Evolutionary conservation across 1,140 invertebrate genomes (phyloP).

Genomic region (Ganaspis sp.): DNA sequence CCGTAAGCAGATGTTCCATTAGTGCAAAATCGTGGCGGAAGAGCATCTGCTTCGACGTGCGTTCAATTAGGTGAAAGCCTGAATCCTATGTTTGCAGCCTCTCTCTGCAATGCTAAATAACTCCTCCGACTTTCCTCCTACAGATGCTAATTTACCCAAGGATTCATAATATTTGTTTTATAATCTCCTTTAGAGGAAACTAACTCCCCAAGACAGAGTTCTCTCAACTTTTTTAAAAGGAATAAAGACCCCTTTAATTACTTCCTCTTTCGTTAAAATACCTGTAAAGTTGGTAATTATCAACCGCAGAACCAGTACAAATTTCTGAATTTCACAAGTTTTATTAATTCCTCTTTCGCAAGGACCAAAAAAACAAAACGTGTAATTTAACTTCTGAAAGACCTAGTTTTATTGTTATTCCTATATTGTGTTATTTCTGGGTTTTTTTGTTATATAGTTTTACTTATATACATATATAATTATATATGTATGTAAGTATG

Average conservation of each 20-base stretch:
- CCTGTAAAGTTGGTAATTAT: background rate
- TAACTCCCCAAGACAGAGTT: background rate
- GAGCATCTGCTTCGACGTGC: conserved; percentile 30
- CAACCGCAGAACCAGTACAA: background rate
- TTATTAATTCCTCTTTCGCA: background rate
- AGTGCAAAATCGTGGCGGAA: conserved; percentile 23
- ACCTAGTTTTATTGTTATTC: conserved; percentile 1
- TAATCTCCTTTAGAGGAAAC: background rate
- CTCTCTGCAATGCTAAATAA: background rate
- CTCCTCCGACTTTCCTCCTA: background rate
- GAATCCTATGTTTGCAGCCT: conserved; percentile 29
- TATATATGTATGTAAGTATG: too few species aligned
- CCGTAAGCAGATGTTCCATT: conserved; percentile 30
- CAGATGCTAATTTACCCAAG: background rate
- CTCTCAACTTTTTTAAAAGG: background rate
- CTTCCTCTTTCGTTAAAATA: background rate
- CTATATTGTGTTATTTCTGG: too few species aligned
- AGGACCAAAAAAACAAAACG: background rate
- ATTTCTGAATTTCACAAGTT: conserved; percentile 3
- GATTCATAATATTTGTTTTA: background rate
- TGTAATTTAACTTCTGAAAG: background rate
- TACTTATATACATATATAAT: background rate
- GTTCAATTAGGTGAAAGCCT: conserved; percentile 27
- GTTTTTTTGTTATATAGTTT: too few species aligned
- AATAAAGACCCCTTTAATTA: background rate